Evolutionary conservation across 2,113 vertebrate genomes (phyloP), one percentile per base, ranked within the genome.

Genomic region (Leucoraja erinaceus): DNA sequence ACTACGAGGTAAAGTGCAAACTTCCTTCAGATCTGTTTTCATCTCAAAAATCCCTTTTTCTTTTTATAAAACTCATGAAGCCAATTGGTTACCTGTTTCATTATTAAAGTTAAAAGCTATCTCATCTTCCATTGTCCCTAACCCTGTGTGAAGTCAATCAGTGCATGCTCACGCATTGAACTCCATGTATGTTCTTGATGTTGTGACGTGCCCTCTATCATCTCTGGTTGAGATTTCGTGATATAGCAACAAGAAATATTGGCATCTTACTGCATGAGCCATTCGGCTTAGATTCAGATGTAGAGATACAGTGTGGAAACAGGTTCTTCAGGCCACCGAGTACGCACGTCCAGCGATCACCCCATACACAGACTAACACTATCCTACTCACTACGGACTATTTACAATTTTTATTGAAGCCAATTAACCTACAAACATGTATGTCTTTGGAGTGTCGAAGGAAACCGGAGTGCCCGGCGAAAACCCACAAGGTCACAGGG

Each of bases 21-120:
- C 59, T 6, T 63, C 56, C 83, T 16, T 88, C 28, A 5, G 56
- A 63, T 63, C 31, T 63, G 59, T 88, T 63, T 88, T 63, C 83
- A 66, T 88, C 59, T 31, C 20, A 31, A 28, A 59, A 25, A 28
- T 61, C 54, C 18, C 33, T 61, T 31, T 68, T 66, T 68, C 28
- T n/a, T 86, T 63, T 18, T 66, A 28, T 31, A 63, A 5, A 88
- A 18, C 83, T 59, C 59, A 14, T 63, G 59, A 88, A 88, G 59
- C 12, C 28, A 63, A 33, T 88, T 88, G 83, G 11, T 63, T 59
- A 56, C 81, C 81, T 61, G 25, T n/a, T 86, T 22, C 20, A 56
- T 63, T 88, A 63, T 88, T 88, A 88, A 88, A n/a, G 59, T 33
- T 63, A 88, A 88, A 63, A 88, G 20, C 25, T 88, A n/a, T 61